A percentile compares a stretch with the other conserved stretches of the same genome.
phyloP scores from a whole-genome alignment of 1,140 invertebrate species.

The Sycophaga agraensis region DNA sequence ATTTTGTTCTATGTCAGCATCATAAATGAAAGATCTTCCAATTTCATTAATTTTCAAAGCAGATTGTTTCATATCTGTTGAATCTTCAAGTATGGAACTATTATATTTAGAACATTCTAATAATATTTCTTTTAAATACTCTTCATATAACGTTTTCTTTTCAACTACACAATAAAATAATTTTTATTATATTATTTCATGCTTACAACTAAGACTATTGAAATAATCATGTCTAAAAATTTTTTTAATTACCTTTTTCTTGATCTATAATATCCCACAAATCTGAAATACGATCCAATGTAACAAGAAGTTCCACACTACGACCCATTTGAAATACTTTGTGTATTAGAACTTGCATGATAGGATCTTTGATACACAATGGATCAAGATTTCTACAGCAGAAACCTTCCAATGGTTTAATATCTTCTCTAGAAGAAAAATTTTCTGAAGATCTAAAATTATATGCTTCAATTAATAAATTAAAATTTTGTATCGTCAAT shows the following conservation, averaged over 20 bases:
- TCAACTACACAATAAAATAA: conserved; percentile 31
- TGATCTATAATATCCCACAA: conserved; percentile 44
- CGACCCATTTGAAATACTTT: conserved; percentile 52
- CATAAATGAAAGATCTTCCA: conserved; percentile 7
- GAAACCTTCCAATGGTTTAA: conserved; percentile 40
- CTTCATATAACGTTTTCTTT: conserved; percentile 42
- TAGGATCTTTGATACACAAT: conserved; percentile 43
- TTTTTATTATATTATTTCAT: background rate
- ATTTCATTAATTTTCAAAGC: conserved; percentile 27
- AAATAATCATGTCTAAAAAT: too few species aligned
- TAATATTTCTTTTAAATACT: conserved; percentile 44
- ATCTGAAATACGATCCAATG: conserved; percentile 49
- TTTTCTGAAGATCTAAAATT: conserved; percentile 32
- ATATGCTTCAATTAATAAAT: background rate
- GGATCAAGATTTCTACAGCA: conserved; percentile 36
- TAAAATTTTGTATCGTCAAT: background rate
- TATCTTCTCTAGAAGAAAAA: conserved; percentile 32
- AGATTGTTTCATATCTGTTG: conserved; percentile 28
- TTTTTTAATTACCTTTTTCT: conserved; percentile 25
- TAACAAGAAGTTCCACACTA: conserved; percentile 51
- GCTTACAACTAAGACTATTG: background rate
- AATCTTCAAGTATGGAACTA: conserved; percentile 17
- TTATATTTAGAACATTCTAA: conserved; percentile 44
- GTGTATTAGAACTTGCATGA: conserved; percentile 47
- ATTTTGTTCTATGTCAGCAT: conserved; percentile 39